phyloP scores from a whole-genome alignment of 2,113 vertebrate genomes.

The Tragelaphus scriptus region DNA sequence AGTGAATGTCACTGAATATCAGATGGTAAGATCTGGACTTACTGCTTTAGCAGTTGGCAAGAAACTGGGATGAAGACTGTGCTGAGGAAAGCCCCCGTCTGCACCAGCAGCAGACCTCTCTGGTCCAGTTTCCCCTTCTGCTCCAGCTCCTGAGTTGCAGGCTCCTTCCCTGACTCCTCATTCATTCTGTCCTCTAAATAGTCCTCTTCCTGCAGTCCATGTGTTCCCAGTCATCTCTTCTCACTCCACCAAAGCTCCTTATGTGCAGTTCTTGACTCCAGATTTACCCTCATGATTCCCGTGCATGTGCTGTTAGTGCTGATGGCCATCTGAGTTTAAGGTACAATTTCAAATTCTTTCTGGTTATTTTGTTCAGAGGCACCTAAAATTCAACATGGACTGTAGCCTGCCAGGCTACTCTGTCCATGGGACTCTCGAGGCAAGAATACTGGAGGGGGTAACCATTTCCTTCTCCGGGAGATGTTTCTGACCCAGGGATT shows the following conservation, averaged over 20 bases:
- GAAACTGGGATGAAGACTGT: background rate
- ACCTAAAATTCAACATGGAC: background rate
- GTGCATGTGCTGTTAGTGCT: background rate
- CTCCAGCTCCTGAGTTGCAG: background rate
- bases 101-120: background rate
- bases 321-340: background rate
- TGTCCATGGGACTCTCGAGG: background rate
- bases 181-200: background rate
- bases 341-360: background rate
- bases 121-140: background rate
- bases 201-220: background rate
- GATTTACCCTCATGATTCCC: background rate
- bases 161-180: background rate
- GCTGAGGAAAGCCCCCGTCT: accelerated
- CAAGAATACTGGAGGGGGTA: background rate
- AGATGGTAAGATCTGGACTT: background rate
- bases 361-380: background rate
- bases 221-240: background rate
- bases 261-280: background rate
- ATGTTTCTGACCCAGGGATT: background rate
- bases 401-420: background rate
- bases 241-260: background rate
- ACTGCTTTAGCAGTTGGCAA: background rate
- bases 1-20: background rate
- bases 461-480: background rate